Evolutionary conservation across 1,140 invertebrate genomes (phyloP).

Genomic region (Teleopsis dalmanni): DNA sequence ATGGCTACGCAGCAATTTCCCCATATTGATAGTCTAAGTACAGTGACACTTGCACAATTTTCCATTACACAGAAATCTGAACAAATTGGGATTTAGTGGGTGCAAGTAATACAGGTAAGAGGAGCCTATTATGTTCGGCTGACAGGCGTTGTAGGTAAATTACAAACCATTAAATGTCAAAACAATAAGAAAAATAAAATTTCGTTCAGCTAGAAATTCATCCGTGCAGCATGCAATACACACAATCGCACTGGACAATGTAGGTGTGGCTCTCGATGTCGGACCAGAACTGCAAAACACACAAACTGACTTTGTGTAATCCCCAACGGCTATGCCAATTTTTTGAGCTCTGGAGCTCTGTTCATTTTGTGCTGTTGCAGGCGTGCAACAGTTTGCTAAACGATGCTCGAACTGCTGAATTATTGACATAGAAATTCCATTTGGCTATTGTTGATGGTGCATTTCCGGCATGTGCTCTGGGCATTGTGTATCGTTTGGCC

Average conservation of each 20-base stretch:
- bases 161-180: too few relatives aligned
- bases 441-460: conserved; percentile 63
- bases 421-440: conserved; percentile 48
- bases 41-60: too few relatives aligned
- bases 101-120: conserved; percentile 56
- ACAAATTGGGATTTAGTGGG: conserved; percentile 67
- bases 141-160: too few relatives aligned
- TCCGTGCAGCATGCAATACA: too few relatives aligned
- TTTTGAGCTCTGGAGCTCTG: not conserved
- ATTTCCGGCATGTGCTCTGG: conserved; percentile 66
- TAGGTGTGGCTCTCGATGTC: conserved; percentile 52
- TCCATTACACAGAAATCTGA: conserved; percentile 62
- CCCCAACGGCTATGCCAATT: conserved; percentile 52
- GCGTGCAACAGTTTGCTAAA: conserved; percentile 33
- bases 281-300: too few relatives aligned
- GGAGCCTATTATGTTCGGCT: too few relatives aligned
- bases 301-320: conserved; percentile 60
- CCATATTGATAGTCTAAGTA: too few relatives aligned
- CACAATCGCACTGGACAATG: too few relatives aligned
- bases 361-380: conserved; percentile 1
- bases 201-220: too few relatives aligned
- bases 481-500: conserved; percentile 57
- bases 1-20: too few relatives aligned
- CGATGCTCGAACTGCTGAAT: conserved; percentile 10
- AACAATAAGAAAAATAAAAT: too few relatives aligned